Percentiles rank a stretch among this genome's conserved stretches.
These are phyloP conservation scores for Brachionus plicatilis DNA, from an alignment of 1,140 invertebrate species.

Conservation along the genomic window DNA sequence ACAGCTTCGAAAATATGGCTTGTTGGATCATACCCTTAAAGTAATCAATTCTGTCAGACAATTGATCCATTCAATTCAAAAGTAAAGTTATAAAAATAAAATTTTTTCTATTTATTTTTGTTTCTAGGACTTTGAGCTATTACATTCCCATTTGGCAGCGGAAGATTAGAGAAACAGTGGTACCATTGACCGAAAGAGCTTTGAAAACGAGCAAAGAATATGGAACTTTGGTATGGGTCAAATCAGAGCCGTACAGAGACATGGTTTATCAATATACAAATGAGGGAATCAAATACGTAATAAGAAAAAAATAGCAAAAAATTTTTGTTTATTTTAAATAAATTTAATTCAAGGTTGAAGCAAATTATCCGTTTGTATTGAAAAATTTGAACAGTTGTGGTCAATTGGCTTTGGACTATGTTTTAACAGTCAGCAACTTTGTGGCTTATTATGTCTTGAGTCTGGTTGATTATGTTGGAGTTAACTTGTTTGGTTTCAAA, in stretches of 20 bases:
- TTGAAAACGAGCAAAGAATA: neutral
- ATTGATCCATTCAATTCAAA: neutral
- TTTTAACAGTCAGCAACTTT: neutral
- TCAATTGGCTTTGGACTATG: slow-evolving; percentile 13
- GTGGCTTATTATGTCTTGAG: neutral
- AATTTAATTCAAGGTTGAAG: neutral
- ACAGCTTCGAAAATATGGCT: slow-evolving; percentile 1
- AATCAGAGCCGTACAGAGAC: slow-evolving; percentile 11
- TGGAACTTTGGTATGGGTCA: neutral
- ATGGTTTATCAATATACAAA: neutral
- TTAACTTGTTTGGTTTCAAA: neutral
- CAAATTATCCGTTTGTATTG: neutral
- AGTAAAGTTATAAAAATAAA: neutral
- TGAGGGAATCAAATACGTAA: neutral
- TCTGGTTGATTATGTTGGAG: slow-evolving; percentile 26
- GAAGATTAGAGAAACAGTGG: neutral
- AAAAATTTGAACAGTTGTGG: slow-evolving; percentile 30
- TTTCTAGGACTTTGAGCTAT: neutral
- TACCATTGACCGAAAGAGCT: neutral
- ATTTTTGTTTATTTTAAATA: neutral
- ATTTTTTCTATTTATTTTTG: neutral
- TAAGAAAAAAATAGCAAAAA: neutral
- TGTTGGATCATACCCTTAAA: slow-evolving; percentile 9
- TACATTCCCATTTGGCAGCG: slow-evolving; percentile 5
- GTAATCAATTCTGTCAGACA: neutral